Percentiles rank a stretch among this genome's conserved stretches.
phyloP scores from a whole-genome alignment of 2,888 invertebrate genomes.

The Chrysolina americana region DNA sequence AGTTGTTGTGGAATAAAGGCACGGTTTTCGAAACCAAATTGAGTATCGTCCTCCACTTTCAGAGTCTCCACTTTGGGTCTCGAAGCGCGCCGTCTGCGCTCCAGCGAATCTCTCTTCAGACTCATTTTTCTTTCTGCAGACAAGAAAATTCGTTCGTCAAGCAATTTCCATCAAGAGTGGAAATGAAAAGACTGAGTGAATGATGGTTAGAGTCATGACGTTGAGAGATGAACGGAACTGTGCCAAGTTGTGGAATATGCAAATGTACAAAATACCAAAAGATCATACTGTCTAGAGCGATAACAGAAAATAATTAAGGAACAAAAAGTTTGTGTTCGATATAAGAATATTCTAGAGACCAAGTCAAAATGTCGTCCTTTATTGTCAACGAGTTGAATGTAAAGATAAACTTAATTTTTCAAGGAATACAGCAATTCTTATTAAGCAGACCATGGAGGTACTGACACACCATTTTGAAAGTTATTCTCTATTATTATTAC shows the following conservation, averaged over 20 bases:
- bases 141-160: constrained; percentile 11
- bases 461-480: too few species aligned
- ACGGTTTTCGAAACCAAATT: constrained; percentile 82
- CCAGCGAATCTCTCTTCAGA: constrained; percentile 70
- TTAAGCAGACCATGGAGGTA: too few species aligned
- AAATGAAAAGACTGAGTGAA: constrained; percentile 6
- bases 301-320: too few species aligned
- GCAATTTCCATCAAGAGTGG: not conserved
- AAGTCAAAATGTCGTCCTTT: too few species aligned
- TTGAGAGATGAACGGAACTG: constrained; percentile 11
- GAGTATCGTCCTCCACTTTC: constrained; percentile 72
- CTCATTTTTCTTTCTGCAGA: constrained; percentile 73
- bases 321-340: too few species aligned
- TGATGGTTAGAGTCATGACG: constrained; percentile 1
- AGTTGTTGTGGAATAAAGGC: constrained; percentile 74
- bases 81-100: constrained; percentile 63
- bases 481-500: too few species aligned
- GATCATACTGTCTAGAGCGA: not conserved
- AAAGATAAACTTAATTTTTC: too few species aligned
- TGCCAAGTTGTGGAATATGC: not conserved
- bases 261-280: not conserved
- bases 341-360: too few species aligned
- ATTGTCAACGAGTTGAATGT: too few species aligned
- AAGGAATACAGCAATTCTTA: too few species aligned
- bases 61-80: constrained; percentile 52